phyloP scores from a whole-genome alignment of 2,113 vertebrate genomes.

The Chionis minor region DNA sequence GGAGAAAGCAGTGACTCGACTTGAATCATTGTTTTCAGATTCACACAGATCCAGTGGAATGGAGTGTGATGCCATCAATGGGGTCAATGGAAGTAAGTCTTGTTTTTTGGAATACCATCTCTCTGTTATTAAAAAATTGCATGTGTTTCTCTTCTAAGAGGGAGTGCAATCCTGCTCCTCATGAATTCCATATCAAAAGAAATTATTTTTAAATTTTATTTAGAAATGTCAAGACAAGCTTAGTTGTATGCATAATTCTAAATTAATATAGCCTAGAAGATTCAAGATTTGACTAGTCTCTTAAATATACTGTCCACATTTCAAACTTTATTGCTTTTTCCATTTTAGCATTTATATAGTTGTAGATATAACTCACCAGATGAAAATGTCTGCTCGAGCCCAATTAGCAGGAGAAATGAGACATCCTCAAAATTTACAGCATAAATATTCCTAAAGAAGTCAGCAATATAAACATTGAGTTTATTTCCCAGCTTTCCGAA shows the following conservation, averaged over 20 bases:
- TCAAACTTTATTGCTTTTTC: not conserved
- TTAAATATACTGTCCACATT: not conserved
- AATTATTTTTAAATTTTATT: not conserved
- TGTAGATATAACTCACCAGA: not conserved
- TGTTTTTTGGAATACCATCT: not conserved
- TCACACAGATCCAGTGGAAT: slow-evolving; percentile 60
- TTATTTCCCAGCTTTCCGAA: not conserved
- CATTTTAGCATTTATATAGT: not conserved
- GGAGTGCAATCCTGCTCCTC: not conserved
- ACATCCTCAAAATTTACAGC: not conserved
- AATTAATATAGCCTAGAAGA: not conserved
- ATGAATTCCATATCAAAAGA: not conserved
- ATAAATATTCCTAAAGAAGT: not conserved
- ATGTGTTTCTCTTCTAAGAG: not conserved
- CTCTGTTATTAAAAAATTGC: not conserved
- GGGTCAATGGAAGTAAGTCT: slow-evolving; percentile 81
- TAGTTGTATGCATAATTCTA: not conserved
- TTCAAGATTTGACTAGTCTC: not conserved
- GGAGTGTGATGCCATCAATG: slow-evolving; percentile 72
- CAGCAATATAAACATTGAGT: not conserved
- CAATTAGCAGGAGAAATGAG: slow-evolving; percentile 28
- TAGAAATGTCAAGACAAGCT: not conserved
- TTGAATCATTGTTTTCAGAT: slow-evolving; percentile 83
- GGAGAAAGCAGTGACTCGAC: slow-evolving; percentile 87
- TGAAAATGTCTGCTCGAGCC: not conserved